Percentiles rank a stretch among this genome's conserved stretches.
phyloP scores from a whole-genome alignment of 2,797 vertebrate genomes.

The Typhlichthys subterraneus region DNA sequence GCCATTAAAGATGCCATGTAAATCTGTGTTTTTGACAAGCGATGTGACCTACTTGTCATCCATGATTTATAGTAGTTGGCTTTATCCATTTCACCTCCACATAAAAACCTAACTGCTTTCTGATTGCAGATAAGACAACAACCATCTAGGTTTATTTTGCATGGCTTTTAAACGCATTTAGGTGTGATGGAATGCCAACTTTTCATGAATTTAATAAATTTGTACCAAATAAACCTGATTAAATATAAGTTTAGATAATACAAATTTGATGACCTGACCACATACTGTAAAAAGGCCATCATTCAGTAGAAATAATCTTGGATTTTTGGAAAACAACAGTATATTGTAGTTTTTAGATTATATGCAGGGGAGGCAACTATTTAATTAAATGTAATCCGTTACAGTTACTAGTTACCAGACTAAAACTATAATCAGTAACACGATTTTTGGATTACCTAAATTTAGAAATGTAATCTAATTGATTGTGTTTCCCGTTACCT shows the following conservation, averaged over 20 bases:
- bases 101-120: background rate
- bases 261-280: conserved; percentile 4
- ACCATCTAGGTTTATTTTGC: no score
- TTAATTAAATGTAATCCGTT: no score
- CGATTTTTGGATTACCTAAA: no score
- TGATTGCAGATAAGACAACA: background rate
- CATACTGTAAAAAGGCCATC: conserved; percentile 16
- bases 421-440: no score
- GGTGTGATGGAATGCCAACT: conserved; percentile 6
- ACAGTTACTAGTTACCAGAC: no score
- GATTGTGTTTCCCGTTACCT: no score
- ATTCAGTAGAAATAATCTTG: background rate
- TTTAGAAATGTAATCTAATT: no score
- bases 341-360: background rate
- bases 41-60: background rate
- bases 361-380: no score
- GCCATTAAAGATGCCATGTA: background rate
- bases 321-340: conserved; percentile 11
- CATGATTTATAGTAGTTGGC: background rate
- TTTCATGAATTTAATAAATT: conserved; percentile 8
- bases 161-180: no score
- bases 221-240: conserved; percentile 5
- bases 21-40: background rate
- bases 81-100: background rate
- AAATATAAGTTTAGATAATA: conserved; percentile 10